phyloP scores from a whole-genome alignment of 2,888 invertebrate genomes.

The Lottia gigantea region DNA sequence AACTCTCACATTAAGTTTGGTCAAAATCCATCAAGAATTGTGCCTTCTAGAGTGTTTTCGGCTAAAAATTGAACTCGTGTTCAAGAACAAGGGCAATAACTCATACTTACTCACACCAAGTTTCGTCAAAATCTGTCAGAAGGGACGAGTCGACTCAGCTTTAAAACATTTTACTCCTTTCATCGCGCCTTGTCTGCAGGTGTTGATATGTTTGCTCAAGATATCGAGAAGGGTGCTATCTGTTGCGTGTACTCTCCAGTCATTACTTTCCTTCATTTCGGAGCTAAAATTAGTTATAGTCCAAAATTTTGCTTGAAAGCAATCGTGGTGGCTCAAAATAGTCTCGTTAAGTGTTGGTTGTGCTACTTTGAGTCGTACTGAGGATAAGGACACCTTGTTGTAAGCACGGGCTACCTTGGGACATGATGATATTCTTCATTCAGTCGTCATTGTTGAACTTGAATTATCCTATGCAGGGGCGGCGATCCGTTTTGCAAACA shows the following conservation, averaged over 20 bases:
- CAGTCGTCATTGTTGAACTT: background rate
- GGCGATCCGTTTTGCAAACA: no score
- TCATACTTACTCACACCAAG: no score
- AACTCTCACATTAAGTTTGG: no score
- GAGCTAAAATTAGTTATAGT: background rate
- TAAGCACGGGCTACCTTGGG: background rate
- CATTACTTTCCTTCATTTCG: background rate
- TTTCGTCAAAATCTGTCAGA: no score
- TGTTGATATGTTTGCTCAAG: background rate
- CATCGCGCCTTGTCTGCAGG: background rate
- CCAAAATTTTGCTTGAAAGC: background rate
- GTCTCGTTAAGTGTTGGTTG: background rate
- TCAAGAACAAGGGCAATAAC: no score
- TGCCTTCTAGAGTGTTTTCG: no score
- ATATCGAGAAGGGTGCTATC: background rate
- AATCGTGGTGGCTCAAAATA: background rate
- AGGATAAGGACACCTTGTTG: background rate
- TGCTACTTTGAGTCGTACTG: background rate
- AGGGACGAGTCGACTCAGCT: background rate
- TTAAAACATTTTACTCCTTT: background rate
- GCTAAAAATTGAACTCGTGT: no score
- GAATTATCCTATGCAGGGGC: no score
- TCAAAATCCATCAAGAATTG: no score
- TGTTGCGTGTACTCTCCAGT: background rate
- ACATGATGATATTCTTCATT: background rate